Percentiles rank a stretch among this genome's conserved stretches.
Evolutionary conservation across 1,140 invertebrate species (phyloP).

Genomic region (Drosophila ananassae): DNA sequence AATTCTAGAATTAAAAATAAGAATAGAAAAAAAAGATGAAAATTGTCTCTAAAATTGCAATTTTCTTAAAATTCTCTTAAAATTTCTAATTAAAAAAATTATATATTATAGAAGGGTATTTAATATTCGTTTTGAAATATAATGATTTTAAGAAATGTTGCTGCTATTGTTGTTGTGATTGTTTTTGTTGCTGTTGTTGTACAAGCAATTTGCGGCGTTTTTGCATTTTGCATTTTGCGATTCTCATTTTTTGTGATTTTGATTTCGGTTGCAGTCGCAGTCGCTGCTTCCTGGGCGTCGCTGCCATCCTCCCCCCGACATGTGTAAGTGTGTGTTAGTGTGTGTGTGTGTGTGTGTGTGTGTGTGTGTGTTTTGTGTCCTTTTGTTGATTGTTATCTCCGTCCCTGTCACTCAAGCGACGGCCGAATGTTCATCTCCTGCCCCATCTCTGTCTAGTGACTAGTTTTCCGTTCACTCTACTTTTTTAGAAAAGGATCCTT

Average conservation of each 20-base stretch:
- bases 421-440: background rate
- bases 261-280: constrained; percentile 48
- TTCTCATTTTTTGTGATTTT: constrained; percentile 71
- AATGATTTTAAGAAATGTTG: background rate
- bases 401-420: constrained; percentile 16
- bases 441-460: background rate
- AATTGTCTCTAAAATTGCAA: no score
- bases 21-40: no score
- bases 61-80: no score
- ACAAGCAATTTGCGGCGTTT: constrained; percentile 70
- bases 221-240: constrained; percentile 74
- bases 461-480: constrained; percentile 3
- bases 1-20: no score
- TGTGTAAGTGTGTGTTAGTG: constrained; percentile 1
- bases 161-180: constrained; percentile 6
- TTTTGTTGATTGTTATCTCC: constrained; percentile 36
- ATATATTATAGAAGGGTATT: background rate
- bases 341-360: constrained; percentile 14
- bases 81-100: no score
- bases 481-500: background rate
- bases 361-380: constrained; percentile 9
- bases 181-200: constrained; percentile 26
- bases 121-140: background rate
- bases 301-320: no score
- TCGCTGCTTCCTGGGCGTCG: no score